A percentile compares a stretch with the other conserved stretches of the same genome.
Evolutionary conservation across 1,140 invertebrate genomes (phyloP).

Genomic region (Saccostrea cuccullata): DNA sequence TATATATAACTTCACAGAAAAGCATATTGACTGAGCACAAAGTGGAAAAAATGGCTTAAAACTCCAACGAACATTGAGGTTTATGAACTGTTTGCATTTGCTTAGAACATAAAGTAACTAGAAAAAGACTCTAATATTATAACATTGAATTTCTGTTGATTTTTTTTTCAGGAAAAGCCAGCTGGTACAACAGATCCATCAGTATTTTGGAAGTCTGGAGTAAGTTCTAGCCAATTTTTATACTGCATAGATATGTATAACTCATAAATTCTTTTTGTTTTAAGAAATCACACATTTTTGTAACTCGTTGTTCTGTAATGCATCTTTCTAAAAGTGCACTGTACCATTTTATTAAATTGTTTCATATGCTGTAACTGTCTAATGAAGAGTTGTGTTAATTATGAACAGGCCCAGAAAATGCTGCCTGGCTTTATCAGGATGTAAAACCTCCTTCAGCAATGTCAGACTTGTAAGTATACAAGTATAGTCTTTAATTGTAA

Average conservation of each 20-base stretch:
- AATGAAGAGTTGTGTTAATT: neutral
- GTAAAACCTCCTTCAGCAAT: constrained; percentile 63
- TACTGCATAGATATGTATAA: neutral
- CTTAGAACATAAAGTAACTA: no score
- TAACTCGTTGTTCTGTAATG: neutral
- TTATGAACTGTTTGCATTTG: no score
- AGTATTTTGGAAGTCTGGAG: constrained; percentile 36
- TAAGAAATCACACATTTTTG: neutral
- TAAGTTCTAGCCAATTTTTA: neutral
- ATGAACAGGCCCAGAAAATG: constrained; percentile 66
- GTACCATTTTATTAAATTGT: neutral
- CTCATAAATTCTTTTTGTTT: neutral
- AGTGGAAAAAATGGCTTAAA: no score
- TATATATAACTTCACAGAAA: no score
- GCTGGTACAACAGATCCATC: constrained; percentile 3
- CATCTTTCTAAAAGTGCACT: neutral
- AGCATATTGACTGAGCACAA: no score
- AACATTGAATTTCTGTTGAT: no score
- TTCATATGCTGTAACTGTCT: neutral
- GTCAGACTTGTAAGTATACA: constrained; percentile 66
- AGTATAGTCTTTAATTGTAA: neutral
- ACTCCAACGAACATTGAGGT: no score
- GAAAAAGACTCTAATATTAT: no score
- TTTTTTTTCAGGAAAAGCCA: constrained; percentile 16
- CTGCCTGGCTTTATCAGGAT: constrained; percentile 62